A percentile compares a stretch with the other conserved stretches of the same genome.
Conservation (phyloP, 2,113 vertebrate species). For the rabbit (Oryctolagus cuniculus) region DNA sequence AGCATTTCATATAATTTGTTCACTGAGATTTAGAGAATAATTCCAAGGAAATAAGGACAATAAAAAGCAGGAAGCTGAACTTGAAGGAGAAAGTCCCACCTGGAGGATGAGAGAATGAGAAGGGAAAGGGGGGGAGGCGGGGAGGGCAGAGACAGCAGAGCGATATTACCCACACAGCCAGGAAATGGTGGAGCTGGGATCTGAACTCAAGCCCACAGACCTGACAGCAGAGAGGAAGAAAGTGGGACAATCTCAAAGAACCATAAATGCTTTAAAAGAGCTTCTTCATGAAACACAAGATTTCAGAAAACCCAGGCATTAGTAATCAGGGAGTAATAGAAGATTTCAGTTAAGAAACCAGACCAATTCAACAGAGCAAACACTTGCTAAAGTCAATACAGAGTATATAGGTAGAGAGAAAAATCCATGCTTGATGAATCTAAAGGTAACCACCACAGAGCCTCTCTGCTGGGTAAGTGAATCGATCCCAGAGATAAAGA, state of each 20-base stretch:
- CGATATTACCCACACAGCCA: neutral
- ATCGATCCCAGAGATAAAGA: neutral
- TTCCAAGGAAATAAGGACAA: neutral
- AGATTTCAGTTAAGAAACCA: neutral
- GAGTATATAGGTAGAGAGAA: neutral
- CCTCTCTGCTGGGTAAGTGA: neutral
- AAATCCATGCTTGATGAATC: neutral
- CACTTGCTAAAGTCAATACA: neutral
- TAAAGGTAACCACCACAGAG: neutral
- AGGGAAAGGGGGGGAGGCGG: neutral
- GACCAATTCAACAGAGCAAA: neutral
- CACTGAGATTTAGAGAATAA: conserved; percentile 8
- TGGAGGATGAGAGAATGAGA: neutral
- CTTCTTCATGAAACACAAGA: conserved; percentile 1
- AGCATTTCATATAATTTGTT: neutral
- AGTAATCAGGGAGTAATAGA: neutral
- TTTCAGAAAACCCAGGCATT: conserved; percentile 40
- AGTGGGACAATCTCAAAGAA: neutral
- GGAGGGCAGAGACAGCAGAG: neutral
- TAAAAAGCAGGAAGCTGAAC: neutral
- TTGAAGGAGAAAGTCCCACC: neutral
- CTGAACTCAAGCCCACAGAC: neutral
- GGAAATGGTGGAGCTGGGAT: neutral
- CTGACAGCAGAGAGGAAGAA: neutral
- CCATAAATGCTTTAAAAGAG: neutral